Evolutionary conservation across 2,113 vertebrate genomes (phyloP), one percentile per base, ranked within the genome.

Genomic region (Phalacrocorax carbo): DNA sequence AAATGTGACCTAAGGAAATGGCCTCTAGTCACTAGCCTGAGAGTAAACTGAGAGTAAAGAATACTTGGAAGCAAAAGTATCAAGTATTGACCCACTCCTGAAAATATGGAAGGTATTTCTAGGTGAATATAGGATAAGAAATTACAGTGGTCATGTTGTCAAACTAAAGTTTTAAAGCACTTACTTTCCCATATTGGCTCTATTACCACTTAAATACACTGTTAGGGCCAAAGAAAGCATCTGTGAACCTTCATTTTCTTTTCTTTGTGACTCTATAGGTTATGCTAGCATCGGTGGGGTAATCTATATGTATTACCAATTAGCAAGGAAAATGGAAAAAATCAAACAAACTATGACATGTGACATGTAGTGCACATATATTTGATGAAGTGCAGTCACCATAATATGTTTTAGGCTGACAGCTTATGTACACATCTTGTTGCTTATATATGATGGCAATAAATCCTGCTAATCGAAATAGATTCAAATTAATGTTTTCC

Each of bases 401-500:
- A 44, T n/a, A 34, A 3, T 48, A 22, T 84, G 90, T 61, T 95
- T 97, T 44, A 94, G 27, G 27, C 42, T 95, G 87, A 77, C 60
- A 88, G 62, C 26, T 86, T 78, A 66, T 55, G 30, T 55, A 85
- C 23, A 90, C 32, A 49, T 90, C 92, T 82, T 82, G 40, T 57
- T 87, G 19, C 73, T 86, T 42, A 40, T 65, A 42, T 82, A 48
- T n/a, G 38, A 62, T 54, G 55, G 13, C 25, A 94, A 92, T 93
- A 95, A 58, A 92, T 94, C 51, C 78, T 46, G 18, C 19, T n/a
- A 88, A 88, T 34, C 80, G 54, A 93, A 97, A 89, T 34, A 83
- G 58, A 72, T 58, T 88, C 0, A 2, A 91, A 94, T 94, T 93
- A 81, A 80, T 81, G 40, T 69, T 90, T 65, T 87, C 34, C 70